A percentile compares a stretch with the other conserved stretches of the same genome.
Conservation (phyloP, 2,888 invertebrate species). For the Ormyrus rosae region DNA sequence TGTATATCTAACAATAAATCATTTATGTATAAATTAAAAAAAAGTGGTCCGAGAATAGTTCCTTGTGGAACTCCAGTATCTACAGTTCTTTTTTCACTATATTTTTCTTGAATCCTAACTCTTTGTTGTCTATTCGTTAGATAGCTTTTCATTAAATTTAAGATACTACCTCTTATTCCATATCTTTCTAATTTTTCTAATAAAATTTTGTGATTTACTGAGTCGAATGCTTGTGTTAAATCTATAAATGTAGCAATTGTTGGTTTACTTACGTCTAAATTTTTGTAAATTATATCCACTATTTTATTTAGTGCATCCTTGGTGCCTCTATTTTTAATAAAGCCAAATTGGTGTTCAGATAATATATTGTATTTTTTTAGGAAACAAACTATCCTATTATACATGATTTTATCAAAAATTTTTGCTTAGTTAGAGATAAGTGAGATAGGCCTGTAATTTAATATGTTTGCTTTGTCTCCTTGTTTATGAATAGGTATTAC, state of each 20-base stretch:
- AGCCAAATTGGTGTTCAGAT: conserved; percentile 1
- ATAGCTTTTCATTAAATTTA: neutral
- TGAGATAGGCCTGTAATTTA: too few relatives aligned
- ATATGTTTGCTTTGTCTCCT: neutral
- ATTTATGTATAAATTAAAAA: too few relatives aligned
- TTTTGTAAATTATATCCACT: neutral
- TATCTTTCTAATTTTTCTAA: too few relatives aligned
- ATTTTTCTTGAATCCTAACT: conserved; percentile 1
- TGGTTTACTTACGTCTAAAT: too few relatives aligned
- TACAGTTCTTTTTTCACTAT: neutral
- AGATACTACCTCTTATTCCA: neutral
- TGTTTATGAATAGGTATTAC: too few relatives aligned
- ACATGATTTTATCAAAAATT: neutral
- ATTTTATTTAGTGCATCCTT: conserved; percentile 13
- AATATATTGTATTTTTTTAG: conserved; percentile 1
- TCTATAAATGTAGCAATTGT: too few relatives aligned
- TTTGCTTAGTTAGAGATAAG: neutral
- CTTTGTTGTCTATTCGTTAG: conserved; percentile 4
- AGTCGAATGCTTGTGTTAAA: too few relatives aligned
- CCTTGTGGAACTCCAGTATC: conserved; percentile 1
- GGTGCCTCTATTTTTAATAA: conserved; percentile 7
- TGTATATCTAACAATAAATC: neutral
- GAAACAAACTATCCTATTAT: neutral
- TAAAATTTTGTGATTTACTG: too few relatives aligned
- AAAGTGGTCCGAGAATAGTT: too few relatives aligned